These are phyloP conservation scores for Apus apus DNA, from an alignment of 2,113 vertebrate genomes.

Conservation along the genomic window DNA sequence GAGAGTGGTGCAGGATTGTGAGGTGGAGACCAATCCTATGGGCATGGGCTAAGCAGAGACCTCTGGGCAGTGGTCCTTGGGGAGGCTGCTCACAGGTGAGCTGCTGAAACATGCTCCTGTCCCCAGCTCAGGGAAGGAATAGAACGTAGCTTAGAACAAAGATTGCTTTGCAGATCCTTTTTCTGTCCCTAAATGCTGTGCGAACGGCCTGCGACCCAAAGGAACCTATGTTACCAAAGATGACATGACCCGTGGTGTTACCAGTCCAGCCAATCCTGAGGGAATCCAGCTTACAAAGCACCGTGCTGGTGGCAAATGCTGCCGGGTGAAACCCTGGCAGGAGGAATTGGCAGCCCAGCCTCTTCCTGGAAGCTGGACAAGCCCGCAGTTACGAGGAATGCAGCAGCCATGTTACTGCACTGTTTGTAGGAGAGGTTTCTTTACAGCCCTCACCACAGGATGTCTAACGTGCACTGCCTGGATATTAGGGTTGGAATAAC, in stretches of 20 bases:
- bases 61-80: not conserved
- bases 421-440: not conserved
- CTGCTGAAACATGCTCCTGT: not conserved
- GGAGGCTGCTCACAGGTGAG: not conserved
- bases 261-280: not conserved
- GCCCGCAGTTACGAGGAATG: not conserved
- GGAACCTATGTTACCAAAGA: not conserved
- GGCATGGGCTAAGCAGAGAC: not conserved
- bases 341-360: not conserved
- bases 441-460: accelerated
- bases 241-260: not conserved
- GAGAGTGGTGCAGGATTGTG: not conserved
- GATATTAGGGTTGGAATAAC: not conserved
- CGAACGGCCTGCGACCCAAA: not conserved
- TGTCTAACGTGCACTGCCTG: not conserved
- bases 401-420: not conserved
- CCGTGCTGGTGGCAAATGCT: not conserved
- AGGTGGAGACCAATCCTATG: not conserved
- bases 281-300: not conserved
- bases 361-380: not conserved
- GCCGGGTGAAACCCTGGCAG: not conserved
- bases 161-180: not conserved
- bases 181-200: not conserved
- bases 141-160: not conserved
- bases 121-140: not conserved